Conservation (phyloP, 2,888 invertebrate genomes). For the Drosophila ustulata region DNA sequence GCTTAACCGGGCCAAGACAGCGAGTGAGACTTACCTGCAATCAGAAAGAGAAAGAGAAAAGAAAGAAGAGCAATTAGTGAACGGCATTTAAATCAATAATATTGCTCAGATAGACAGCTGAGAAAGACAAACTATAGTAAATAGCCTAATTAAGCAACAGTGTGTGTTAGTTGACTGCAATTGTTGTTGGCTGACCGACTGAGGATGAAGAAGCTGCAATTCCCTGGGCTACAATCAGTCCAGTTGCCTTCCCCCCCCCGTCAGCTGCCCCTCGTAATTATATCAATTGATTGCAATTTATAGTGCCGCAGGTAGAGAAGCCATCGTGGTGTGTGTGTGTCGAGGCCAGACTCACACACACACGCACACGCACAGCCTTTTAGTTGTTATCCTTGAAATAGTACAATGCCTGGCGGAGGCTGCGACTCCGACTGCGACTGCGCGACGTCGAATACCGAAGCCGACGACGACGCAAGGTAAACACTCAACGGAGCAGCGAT, state of each 20-base stretch:
- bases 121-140: conserved; percentile 25
- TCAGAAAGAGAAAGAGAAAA: conserved; percentile 36
- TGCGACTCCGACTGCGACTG: conserved; percentile 72
- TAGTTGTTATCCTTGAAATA: conserved; percentile 82
- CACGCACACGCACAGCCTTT: conserved; percentile 23
- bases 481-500: conserved; percentile 59
- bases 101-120: conserved; percentile 10
- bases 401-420: conserved; percentile 80
- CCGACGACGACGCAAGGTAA: conserved; percentile 56
- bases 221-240: conserved; percentile 51
- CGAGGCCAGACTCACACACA: conserved; percentile 19
- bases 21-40: conserved; percentile 70
- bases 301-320: conserved; percentile 52
- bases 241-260: not conserved
- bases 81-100: conserved; percentile 62
- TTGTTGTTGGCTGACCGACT: not conserved
- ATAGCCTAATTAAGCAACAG: conserved; percentile 59
- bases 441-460: conserved; percentile 21
- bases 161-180: conserved; percentile 15
- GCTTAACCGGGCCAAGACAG: conserved; percentile 45
- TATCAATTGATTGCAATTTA: conserved; percentile 79
- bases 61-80: conserved; percentile 54
- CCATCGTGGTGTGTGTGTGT: conserved; percentile 12
- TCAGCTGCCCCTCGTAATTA: conserved; percentile 58
- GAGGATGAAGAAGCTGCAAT: conserved; percentile 28